A percentile compares a stretch with the other conserved stretches of the same genome.
These are phyloP conservation scores for Hafferia zeledoni DNA, from an alignment of 2,797 vertebrate genomes.

Conservation along the genomic window DNA sequence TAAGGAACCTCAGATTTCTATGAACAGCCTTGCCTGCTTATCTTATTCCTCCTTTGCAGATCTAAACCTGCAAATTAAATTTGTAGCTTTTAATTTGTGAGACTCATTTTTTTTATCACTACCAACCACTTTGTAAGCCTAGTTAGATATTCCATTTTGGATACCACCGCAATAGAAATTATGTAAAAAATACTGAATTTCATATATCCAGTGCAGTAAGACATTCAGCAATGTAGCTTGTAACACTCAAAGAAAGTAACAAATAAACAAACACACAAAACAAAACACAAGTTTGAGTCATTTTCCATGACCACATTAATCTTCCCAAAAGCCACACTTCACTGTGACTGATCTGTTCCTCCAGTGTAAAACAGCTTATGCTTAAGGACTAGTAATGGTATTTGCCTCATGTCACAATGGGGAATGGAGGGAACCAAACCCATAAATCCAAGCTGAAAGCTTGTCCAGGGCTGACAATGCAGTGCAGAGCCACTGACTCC, in stretches of 20 bases:
- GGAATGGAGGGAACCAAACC: background rate
- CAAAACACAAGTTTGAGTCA: background rate
- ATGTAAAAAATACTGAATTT: background rate
- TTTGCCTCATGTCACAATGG: background rate
- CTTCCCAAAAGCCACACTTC: background rate
- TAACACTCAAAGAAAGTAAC: background rate
- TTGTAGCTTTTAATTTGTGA: background rate
- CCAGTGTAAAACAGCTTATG: background rate
- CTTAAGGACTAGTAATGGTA: background rate
- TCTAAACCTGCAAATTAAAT: background rate
- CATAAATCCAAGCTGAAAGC: conserved; percentile 34
- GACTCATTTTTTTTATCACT: background rate
- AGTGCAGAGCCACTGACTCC: background rate
- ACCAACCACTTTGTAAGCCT: background rate
- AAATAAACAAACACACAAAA: background rate
- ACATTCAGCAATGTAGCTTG: background rate
- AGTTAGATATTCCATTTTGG: background rate
- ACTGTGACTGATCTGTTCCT: conserved; percentile 13
- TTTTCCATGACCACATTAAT: background rate
- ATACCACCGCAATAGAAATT: background rate
- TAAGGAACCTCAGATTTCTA: background rate
- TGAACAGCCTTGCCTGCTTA: background rate
- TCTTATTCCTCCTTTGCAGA: background rate
- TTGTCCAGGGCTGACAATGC: background rate
- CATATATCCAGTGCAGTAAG: background rate